These are phyloP conservation scores for Mastomys coucha DNA, from an alignment of 2,113 vertebrate species.

Conservation along the genomic window DNA sequence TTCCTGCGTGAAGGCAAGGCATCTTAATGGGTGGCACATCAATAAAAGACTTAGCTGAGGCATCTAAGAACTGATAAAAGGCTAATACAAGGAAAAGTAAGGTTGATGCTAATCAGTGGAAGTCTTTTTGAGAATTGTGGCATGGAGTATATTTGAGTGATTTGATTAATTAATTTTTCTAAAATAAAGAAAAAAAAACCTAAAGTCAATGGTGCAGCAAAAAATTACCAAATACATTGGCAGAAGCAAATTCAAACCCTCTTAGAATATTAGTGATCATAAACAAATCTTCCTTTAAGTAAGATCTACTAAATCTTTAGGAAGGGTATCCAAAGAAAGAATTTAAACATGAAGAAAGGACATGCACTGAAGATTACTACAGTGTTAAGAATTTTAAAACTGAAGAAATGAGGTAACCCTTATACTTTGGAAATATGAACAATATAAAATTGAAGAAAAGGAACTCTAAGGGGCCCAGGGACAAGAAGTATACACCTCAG, in stretches of 20 bases:
- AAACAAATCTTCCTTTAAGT: neutral
- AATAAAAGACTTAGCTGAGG: neutral
- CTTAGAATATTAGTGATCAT: neutral
- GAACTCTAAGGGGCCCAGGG: neutral
- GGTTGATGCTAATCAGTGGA: neutral
- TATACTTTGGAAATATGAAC: neutral
- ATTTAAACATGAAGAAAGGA: neutral
- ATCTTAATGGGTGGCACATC: neutral
- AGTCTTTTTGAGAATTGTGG: neutral
- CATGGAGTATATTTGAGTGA: neutral
- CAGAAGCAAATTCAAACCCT: neutral
- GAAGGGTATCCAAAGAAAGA: neutral
- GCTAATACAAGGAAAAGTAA: neutral
- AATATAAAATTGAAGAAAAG: neutral
- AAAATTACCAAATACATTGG: neutral
- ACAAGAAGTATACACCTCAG: neutral
- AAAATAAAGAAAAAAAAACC: constrained; percentile 15
- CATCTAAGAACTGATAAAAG: neutral
- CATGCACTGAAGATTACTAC: neutral
- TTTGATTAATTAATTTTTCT: neutral
- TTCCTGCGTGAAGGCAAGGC: neutral
- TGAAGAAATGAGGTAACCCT: neutral
- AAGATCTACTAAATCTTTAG: neutral
- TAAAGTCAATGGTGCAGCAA: neutral
- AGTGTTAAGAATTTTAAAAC: neutral